Evolutionary conservation across 2,888 invertebrate genomes (phyloP).

Genomic region (Dinocampus coccinellae): DNA sequence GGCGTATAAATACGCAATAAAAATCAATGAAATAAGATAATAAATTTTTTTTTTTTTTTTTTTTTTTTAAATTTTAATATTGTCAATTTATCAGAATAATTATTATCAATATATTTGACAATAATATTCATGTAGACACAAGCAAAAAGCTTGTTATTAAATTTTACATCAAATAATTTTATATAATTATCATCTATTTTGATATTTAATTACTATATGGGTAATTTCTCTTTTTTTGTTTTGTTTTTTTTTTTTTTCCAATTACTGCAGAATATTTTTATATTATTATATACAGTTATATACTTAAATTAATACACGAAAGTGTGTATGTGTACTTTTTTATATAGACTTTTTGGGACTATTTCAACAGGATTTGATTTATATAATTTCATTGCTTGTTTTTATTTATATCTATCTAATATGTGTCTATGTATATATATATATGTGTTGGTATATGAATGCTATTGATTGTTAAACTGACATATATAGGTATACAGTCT

Average conservation of each 20-base stretch:
- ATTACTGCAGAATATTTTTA: neutral
- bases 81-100: too few species aligned
- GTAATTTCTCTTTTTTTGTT: too few species aligned
- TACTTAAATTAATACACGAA: neutral
- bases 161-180: too few species aligned
- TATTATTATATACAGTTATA: neutral
- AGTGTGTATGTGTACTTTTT: neutral
- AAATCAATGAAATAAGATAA: too few species aligned
- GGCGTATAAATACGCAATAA: too few species aligned
- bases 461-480: neutral
- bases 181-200: conserved; percentile 57
- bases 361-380: neutral
- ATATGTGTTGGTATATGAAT: neutral
- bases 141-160: conserved; percentile 56
- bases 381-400: neutral
- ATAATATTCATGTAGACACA: conserved; percentile 48
- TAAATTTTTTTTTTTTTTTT: too few species aligned
- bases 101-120: too few species aligned
- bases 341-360: neutral
- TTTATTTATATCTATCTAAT: neutral
- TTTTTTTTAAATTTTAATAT: too few species aligned
- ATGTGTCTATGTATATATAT: neutral
- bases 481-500: neutral
- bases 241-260: neutral
- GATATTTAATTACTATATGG: conserved; percentile 48